phyloP scores from a whole-genome alignment of 2,888 invertebrate species.

The Pachymerium ferrugineum region DNA sequence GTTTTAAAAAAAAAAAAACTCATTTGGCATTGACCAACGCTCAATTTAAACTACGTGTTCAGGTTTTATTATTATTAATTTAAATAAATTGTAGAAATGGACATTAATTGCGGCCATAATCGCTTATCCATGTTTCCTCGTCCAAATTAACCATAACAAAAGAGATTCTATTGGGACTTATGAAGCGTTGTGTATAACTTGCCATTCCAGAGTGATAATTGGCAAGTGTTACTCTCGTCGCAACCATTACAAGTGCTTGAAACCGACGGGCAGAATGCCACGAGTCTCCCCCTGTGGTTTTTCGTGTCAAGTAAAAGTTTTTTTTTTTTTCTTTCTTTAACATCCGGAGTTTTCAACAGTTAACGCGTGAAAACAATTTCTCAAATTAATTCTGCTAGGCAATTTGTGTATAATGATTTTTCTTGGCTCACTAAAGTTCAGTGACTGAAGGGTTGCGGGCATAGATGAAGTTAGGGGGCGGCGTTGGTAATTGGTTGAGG shows the following conservation, averaged over 20 bases:
- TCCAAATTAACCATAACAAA: too few relatives aligned
- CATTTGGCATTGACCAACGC: too few relatives aligned
- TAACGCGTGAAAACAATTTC: neutral
- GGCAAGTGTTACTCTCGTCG: neutral
- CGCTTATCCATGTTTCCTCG: too few relatives aligned
- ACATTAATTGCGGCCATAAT: too few relatives aligned
- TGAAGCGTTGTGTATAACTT: too few relatives aligned
- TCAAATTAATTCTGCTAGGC: neutral
- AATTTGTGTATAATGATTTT: neutral
- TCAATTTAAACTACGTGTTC: too few relatives aligned
- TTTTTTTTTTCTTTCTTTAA: neutral
- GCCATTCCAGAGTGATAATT: neutral
- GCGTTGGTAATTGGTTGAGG: neutral
- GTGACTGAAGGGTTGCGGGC: neutral
- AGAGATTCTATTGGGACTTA: too few relatives aligned
- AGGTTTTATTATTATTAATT: too few relatives aligned
- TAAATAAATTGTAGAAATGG: too few relatives aligned
- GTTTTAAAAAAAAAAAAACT: too few relatives aligned
- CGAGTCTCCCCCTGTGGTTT: conserved; percentile 7
- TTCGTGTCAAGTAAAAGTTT: neutral
- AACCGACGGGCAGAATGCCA: too few relatives aligned
- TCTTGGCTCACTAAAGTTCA: neutral
- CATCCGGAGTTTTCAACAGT: conserved; percentile 5
- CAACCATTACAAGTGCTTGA: too few relatives aligned
- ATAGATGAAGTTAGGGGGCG: neutral